Base-by-base conservation (phyloP, 1,140 invertebrate genomes). In the Centruroides sculpturatus region DNA sequence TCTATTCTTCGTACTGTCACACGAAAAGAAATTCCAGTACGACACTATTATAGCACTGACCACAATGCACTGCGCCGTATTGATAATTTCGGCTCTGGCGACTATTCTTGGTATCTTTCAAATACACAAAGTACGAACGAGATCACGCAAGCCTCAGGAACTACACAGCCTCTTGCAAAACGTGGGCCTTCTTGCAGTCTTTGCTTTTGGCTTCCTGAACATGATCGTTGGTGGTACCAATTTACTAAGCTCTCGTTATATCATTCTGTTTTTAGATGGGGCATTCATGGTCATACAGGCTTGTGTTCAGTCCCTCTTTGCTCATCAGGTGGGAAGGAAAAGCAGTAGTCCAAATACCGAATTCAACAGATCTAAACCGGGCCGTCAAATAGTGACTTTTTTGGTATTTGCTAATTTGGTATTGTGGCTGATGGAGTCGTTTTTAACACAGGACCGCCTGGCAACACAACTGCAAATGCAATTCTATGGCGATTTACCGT, bases 401-500 rank as follows among this genome's bases (percentile, higher is more conserved):
- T 70, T 85, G 9, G 71, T 85, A 0, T 82, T 85, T 63, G 79
- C 78, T 61, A 85, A 86, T 67, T 76, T 82, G 4, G 81, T 82
- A 0, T 70, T 85, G 3, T 85, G 83, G 83, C 76, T 83, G 0
- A 79, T 84, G 57, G 82, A 83, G 62, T 83, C 82, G 4, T 84
- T 85, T 57, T 81, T 84, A 60, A 81, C 82, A 4, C 81, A 83
- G 65, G 79, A 76, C 54, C 78, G 77, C 72, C 66, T 80, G 23
- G 76, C 77, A 8, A 81, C 82, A 61, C 77, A 79, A 61, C 61
- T 81, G 3, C 81, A 82, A 54, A 68, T 79, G 4, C 69, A 75
- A n/a, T 85, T 84, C 71, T 85, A 83, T 69, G 83, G 82, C 3
- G 74, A 82, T 10, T 70, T 84, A 3, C 76, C 79, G 0, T 86